Percentiles rank a stretch among this genome's conserved stretches.
These are phyloP conservation scores for Drosophila rubida DNA, from an alignment of 2,888 invertebrate species.

Conservation along the genomic window DNA sequence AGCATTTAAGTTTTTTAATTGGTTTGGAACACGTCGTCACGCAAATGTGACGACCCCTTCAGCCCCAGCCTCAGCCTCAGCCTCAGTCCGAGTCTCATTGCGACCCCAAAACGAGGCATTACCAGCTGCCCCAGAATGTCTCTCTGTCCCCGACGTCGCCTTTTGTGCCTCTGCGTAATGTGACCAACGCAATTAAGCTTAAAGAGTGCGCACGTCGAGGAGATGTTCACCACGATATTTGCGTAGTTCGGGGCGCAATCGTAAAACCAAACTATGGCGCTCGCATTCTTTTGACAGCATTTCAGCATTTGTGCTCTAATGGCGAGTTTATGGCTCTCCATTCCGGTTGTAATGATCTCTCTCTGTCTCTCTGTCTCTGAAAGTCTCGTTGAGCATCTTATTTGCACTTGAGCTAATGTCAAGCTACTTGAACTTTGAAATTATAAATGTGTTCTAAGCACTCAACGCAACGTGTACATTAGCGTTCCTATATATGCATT, in stretches of 20 bases:
- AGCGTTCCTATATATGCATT: too few relatives aligned
- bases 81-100: too few relatives aligned
- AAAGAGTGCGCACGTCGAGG: slow-evolving; percentile 11
- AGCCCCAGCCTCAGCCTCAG: too few relatives aligned
- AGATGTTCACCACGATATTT: slow-evolving; percentile 2
- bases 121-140: slow-evolving; percentile 31
- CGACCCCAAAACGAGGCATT: slow-evolving; percentile 16
- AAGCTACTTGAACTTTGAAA: background rate
- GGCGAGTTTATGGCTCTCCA: background rate
- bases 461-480: too few relatives aligned
- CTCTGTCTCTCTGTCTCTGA: too few relatives aligned
- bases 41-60: slow-evolving; percentile 42
- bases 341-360: background rate
- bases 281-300: background rate
- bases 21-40: slow-evolving; percentile 65
- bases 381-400: background rate
- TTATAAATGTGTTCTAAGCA: background rate
- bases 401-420: background rate
- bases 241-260: background rate
- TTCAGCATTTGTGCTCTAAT: background rate
- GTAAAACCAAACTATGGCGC: slow-evolving; percentile 12
- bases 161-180: background rate
- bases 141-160: background rate
- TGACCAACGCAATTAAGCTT: slow-evolving; percentile 43
- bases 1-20: slow-evolving; percentile 66